These are phyloP conservation scores for Cygnus olor DNA, from an alignment of 2,797 vertebrate genomes.

Conservation along the genomic window DNA sequence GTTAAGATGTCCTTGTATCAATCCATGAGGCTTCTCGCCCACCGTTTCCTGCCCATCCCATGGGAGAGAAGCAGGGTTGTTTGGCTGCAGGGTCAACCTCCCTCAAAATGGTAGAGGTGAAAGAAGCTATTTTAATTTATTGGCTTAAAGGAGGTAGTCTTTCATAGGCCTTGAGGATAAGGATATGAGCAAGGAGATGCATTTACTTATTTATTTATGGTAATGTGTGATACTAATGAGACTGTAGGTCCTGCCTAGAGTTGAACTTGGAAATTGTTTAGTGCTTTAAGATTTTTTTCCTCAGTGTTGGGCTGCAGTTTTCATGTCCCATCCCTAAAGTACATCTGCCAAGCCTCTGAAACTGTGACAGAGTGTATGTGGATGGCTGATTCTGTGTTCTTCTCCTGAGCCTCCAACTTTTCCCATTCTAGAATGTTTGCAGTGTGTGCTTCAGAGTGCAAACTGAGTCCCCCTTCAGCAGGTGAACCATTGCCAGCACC, in stretches of 20 bases:
- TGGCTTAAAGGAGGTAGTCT: not conserved
- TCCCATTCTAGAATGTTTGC: not conserved
- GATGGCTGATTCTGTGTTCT: not conserved
- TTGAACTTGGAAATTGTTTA: not conserved
- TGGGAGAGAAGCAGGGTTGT: not conserved
- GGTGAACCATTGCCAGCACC: not conserved
- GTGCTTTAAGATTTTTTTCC: not conserved
- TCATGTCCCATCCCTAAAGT: not conserved
- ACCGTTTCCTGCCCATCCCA: not conserved
- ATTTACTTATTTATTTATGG: not conserved
- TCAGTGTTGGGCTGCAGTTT: not conserved
- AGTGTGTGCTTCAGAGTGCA: not conserved
- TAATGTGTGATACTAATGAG: not conserved
- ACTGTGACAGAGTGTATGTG: not conserved
- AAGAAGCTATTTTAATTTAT: not conserved
- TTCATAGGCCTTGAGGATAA: not conserved
- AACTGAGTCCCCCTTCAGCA: not conserved
- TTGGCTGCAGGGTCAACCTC: not conserved
- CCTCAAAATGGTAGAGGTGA: not conserved
- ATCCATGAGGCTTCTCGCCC: accelerated
- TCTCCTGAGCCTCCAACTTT: not conserved
- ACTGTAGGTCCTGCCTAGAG: not conserved
- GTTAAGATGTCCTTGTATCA: not conserved
- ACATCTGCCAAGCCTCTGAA: not conserved
- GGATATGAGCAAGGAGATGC: accelerated